Evolutionary conservation across 2,113 vertebrate genomes (phyloP).

Genomic region (Syngnathus typhle): DNA sequence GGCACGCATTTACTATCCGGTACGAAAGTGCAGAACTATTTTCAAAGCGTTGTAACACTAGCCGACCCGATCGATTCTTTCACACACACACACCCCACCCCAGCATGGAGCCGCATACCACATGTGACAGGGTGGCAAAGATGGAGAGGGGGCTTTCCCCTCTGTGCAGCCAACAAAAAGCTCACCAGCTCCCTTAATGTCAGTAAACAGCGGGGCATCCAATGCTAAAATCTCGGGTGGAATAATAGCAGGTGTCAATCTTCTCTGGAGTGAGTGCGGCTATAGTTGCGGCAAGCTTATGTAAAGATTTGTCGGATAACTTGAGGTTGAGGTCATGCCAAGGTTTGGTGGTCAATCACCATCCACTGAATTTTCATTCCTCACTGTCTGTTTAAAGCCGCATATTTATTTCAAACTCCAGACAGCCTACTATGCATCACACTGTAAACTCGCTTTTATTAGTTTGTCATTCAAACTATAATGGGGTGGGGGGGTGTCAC

Average conservation of each 20-base stretch:
- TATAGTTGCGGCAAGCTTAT: constrained; percentile 6
- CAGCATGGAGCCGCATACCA: constrained; percentile 38
- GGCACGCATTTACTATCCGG: constrained; percentile 33
- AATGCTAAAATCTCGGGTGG: no score
- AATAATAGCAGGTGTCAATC: not conserved
- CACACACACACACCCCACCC: constrained; percentile 23
- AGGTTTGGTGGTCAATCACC: constrained; percentile 29
- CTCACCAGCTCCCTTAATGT: constrained; percentile 59
- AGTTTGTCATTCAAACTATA: constrained; percentile 35
- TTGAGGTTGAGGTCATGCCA: constrained; percentile 31
- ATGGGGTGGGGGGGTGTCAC: constrained; percentile 12
- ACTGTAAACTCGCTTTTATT: constrained; percentile 35
- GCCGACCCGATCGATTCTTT: constrained; percentile 46
- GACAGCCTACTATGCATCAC: constrained; percentile 43
- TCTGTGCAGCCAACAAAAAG: constrained; percentile 44
- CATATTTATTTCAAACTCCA: constrained; percentile 44
- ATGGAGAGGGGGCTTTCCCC: constrained; percentile 9
- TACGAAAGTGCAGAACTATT: constrained; percentile 47
- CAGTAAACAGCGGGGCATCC: constrained; percentile 36
- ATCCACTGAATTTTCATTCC: constrained; percentile 32
- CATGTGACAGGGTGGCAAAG: constrained; percentile 37
- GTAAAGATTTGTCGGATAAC: constrained; percentile 14
- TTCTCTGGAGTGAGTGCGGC: constrained; percentile 1
- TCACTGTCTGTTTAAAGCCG: constrained; percentile 30
- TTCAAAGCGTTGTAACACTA: constrained; percentile 59